These are phyloP conservation scores for Cepaea nemoralis DNA, from an alignment of 1,140 invertebrate species.

Conservation along the genomic window DNA sequence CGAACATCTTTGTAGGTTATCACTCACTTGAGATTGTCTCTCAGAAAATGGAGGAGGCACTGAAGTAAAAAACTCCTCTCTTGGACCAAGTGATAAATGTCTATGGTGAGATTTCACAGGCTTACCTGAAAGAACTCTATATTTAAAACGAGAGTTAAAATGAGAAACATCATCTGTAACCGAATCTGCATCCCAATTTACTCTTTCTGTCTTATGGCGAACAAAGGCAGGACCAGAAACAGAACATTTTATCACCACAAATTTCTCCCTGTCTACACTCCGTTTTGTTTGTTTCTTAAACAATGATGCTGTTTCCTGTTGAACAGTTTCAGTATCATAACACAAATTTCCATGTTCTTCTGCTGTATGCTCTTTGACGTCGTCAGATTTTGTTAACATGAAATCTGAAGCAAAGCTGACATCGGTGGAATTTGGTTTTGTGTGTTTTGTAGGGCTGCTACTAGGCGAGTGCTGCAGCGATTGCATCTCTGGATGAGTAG, in stretches of 20 bases:
- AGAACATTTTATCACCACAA: not conserved
- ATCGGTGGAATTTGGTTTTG: not conserved
- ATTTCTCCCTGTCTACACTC: not conserved
- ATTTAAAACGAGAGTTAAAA: not conserved
- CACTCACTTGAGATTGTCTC: not conserved
- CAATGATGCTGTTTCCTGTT: not conserved
- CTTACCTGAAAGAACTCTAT: conserved; percentile 14
- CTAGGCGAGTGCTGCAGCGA: not conserved
- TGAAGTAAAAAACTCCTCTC: not conserved
- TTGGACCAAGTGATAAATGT: not conserved
- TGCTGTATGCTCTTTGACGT: not conserved
- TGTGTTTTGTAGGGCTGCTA: conserved; percentile 6
- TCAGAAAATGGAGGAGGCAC: not conserved
- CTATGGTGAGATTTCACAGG: not conserved
- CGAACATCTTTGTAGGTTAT: not conserved
- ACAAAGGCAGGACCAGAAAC: conserved; percentile 22
- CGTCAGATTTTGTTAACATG: not conserved
- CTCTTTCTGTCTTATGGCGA: conserved; percentile 1
- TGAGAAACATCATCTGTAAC: not conserved
- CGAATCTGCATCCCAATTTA: conserved; percentile 6
- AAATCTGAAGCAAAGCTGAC: conserved; percentile 31
- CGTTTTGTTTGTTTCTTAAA: not conserved
- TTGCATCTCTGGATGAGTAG: not conserved
- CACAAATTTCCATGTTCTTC: not conserved
- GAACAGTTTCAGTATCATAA: not conserved